These are phyloP conservation scores for Trochalopteron elliotii DNA, from an alignment of 2,113 vertebrate species.

Conservation along the genomic window DNA sequence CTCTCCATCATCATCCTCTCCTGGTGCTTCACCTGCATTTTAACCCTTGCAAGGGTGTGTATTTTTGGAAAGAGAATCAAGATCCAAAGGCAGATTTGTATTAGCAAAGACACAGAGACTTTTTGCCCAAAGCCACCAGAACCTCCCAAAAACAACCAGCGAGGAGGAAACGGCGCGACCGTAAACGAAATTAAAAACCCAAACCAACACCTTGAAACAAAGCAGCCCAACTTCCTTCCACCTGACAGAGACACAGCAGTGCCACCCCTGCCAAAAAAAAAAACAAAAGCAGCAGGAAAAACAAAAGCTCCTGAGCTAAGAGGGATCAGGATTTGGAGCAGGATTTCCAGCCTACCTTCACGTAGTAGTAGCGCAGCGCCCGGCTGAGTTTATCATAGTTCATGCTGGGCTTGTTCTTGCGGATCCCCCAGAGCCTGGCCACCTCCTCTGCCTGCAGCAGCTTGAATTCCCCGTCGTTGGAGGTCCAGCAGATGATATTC, in stretches of 20 bases:
- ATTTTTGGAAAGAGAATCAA: not conserved
- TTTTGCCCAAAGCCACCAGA: not conserved
- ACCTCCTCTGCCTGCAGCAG: constrained; percentile 97
- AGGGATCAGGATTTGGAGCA: not conserved
- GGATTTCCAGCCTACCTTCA: constrained; percentile 83
- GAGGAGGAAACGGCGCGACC: not conserved
- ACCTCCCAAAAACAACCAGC: not conserved
- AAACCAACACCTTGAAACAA: not conserved
- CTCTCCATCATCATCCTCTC: not conserved
- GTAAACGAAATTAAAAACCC: rapidly evolving
- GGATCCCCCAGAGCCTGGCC: constrained; percentile 94
- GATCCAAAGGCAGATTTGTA: not conserved
- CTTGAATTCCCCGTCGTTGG: constrained; percentile 94
- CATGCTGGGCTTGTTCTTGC: constrained; percentile 98
- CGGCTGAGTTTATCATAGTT: constrained; percentile 98
- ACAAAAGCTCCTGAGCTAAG: not conserved
- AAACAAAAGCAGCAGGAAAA: not conserved
- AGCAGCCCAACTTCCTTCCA: not conserved
- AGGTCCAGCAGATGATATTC: constrained; percentile 96
- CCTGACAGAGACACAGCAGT: not conserved
- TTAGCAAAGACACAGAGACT: not conserved
- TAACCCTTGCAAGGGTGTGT: not conserved
- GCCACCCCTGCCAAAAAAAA: too few species aligned
- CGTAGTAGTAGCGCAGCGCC: constrained; percentile 98
- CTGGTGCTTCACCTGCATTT: not conserved